Conservation (phyloP, 2,888 invertebrate species). For the Latrodectus hesperus region DNA sequence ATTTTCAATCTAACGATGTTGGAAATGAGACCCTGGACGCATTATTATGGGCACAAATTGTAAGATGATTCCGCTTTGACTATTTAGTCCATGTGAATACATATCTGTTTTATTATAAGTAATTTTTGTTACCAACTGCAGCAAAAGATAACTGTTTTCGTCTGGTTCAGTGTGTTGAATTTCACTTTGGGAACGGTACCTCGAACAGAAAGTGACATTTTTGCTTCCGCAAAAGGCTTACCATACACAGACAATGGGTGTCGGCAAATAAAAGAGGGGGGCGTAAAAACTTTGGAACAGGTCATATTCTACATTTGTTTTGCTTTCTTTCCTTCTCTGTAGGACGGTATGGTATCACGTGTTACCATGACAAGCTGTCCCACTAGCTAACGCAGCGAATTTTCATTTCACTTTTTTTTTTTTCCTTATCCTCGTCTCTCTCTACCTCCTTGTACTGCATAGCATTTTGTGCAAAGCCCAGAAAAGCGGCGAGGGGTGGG, state of each 20-base stretch:
- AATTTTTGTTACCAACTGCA: too few species aligned
- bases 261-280: background rate
- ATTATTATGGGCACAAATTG: too few species aligned
- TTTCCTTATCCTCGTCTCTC: background rate
- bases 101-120: too few species aligned
- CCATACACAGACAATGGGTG: conserved; percentile 26
- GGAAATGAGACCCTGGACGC: too few species aligned
- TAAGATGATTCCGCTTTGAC: too few species aligned
- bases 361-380: conserved; percentile 67
- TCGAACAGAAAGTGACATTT: conserved; percentile 18
- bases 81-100: too few species aligned
- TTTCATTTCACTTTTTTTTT: conserved; percentile 56
- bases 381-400: conserved; percentile 65
- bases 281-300: conserved; percentile 43
- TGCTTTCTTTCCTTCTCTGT: conserved; percentile 46
- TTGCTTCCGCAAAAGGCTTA: conserved; percentile 41
- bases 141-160: too few species aligned
- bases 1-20: too few species aligned
- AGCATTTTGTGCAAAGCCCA: background rate
- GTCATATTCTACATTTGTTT: conserved; percentile 62
- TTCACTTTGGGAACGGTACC: conserved; percentile 48
- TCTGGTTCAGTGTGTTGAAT: too few species aligned
- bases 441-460: background rate
- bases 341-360: conserved; percentile 59
- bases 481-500: background rate